Evolutionary conservation across 2,888 invertebrate genomes (phyloP), one percentile per base, ranked within the genome.

Genomic region (Ommatoiulus sabulosus): DNA sequence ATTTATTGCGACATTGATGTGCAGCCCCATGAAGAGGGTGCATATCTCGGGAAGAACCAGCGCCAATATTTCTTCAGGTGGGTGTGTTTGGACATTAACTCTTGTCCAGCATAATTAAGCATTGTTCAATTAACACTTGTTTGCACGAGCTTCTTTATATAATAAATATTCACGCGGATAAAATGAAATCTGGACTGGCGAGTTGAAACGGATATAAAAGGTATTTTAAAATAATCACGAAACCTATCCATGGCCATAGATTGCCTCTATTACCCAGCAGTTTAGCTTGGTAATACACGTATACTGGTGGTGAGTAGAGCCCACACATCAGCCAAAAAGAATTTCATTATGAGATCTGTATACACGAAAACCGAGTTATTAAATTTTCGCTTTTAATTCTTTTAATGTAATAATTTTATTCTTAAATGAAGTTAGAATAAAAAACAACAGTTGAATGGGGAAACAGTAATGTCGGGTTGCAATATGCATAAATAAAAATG

Each of bases 361-460:
- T 24, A 72, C 24, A 72, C 72, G 24, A 35, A 80, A 12, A 80
- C 35, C 80, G 35, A 80, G 35, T 52, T 80, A 80, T 80, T 35
- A 80, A 80, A 80, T 80, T 80, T 80, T 80, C 80, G 80, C 24
- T 35, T 80, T 12, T 80, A 80, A 24, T 80, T 35, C 80, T 80
- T 80, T 80, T 35, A 80, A 35, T 80, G 35, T 35, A 80, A 35
- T 35, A 80, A 35, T 80, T 80, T 80, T 80, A 80, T 80, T 80
- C 80, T 80, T 80, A 80, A 80, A 80, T 80, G 80, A 80, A 80
- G 80, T 80, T 35, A 80, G 80, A 80, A 80, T 80, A 80, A 80
- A 80, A 80, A 80, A 80, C 80, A 80, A 80, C 80, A 80, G 80
- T 80, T 80, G 80, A 80, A 80, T 80, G 80, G 80, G 80, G 35